phyloP scores from a whole-genome alignment of 2,113 vertebrate species.

The Campylomormyrus numenius region DNA sequence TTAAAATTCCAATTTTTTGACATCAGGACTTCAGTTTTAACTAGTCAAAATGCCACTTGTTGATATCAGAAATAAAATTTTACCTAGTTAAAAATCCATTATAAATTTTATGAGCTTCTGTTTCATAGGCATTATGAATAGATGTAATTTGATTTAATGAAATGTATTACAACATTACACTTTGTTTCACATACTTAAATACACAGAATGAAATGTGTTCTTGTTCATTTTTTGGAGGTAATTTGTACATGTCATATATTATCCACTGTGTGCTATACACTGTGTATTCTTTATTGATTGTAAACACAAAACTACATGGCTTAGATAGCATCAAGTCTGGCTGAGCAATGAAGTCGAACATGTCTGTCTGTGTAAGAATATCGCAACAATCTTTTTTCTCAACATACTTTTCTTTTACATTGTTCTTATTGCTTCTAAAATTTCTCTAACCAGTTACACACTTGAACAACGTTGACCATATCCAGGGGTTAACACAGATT shows the following conservation, averaged over 20 bases:
- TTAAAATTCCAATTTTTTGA: no score
- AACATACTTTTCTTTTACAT: background rate
- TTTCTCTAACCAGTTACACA: background rate
- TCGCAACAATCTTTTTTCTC: background rate
- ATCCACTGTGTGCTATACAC: background rate
- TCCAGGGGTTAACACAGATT: background rate
- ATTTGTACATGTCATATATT: background rate
- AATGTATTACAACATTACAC: background rate
- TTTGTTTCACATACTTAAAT: background rate
- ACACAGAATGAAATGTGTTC: background rate
- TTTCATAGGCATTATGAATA: no score
- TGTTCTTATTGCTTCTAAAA: background rate
- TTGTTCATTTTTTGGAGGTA: background rate
- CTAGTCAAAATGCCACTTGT: no score
- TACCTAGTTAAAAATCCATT: no score
- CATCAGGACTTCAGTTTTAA: no score
- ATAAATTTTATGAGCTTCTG: no score
- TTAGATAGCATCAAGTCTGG: background rate
- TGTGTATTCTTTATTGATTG: background rate
- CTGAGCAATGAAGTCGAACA: background rate
- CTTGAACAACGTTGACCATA: background rate
- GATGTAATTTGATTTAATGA: no score
- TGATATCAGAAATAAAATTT: no score
- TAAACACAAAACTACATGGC: background rate
- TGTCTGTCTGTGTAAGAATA: background rate